phyloP scores from a whole-genome alignment of 2,113 vertebrate genomes.

The Ceuthmochares aereus region DNA sequence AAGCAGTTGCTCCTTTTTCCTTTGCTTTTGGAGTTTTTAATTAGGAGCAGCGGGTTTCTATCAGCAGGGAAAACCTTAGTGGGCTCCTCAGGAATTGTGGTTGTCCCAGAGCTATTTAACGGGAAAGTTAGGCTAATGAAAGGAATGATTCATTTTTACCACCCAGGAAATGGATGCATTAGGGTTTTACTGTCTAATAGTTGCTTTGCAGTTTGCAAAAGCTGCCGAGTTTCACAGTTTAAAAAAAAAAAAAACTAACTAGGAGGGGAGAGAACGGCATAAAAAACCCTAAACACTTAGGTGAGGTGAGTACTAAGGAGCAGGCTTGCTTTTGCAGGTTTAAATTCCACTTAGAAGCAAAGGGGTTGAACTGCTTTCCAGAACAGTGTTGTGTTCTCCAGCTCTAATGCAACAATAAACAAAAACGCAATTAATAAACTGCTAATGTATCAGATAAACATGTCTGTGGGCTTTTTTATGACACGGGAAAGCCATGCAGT shows the following conservation, averaged over 20 bases:
- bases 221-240: not conserved
- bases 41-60: not conserved
- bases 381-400: not conserved
- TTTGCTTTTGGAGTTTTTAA: conserved; percentile 51
- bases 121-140: conserved; percentile 29
- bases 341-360: not conserved
- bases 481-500: not conserved
- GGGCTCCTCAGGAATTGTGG: not conserved
- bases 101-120: not conserved
- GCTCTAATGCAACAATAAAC: not conserved
- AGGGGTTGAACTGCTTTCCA: not conserved
- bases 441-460: not conserved
- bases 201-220: not conserved
- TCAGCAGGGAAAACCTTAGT: not conserved
- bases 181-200: not conserved
- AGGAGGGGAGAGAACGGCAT: not conserved
- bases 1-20: not conserved
- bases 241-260: not conserved
- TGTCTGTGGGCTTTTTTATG: not conserved
- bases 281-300: not conserved
- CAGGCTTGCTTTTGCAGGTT: not conserved
- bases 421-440: not conserved
- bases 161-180: not conserved
- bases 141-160: conserved; percentile 12
- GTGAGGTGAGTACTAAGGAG: not conserved